Evolutionary conservation across 1,140 invertebrate genomes (phyloP), one percentile per base, ranked within the genome.

Genomic region (Cotesia chilonis): DNA sequence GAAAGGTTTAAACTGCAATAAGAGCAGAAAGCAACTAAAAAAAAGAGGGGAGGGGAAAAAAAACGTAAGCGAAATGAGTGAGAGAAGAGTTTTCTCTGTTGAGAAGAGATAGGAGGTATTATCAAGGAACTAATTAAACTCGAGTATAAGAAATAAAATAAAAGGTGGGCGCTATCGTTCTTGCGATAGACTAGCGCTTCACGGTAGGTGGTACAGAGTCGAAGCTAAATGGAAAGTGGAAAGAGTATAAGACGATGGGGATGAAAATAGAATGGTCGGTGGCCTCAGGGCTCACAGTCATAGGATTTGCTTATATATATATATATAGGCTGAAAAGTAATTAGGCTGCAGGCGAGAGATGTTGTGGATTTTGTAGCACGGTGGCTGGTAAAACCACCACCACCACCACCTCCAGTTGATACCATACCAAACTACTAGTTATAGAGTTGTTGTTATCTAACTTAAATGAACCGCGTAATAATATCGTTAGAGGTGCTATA

Each of bases 401-500:
- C 68, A 69, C 74, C 59, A 71, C 68, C 68, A 69, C 74, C 59
- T 73, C 73, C 12, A 9, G 37, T 71, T 75, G 76, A 76, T 77
- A 71, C 66, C 77, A 76, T 76, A 41, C 41, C 41, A 37, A 55
- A 51, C 51, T 51, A 51, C 64, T 64, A 35, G 35, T 14, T 17
- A 68, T 70, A 64, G 63, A 72, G 54, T 73, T 76, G 73, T 74
- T 84, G 83, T 85, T 85, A 83, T 85, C 83, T 85, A 85, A 85
- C 84, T 85, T 85, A 85, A 85, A 85, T 84, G 82, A 85, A 84
- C 81, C 84, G 80, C 78, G 80, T 81, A 83, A 83, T 84, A 83
- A 84, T 84, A 84, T 83, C 79, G 80, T 85, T 84, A 81, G 77
- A 77, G 79, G 76, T 75, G 78, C 41, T 41, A 10, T 28, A 28